Evolutionary conservation across 2,888 invertebrate genomes (phyloP).

Genomic region (Agrypnus murinus): DNA sequence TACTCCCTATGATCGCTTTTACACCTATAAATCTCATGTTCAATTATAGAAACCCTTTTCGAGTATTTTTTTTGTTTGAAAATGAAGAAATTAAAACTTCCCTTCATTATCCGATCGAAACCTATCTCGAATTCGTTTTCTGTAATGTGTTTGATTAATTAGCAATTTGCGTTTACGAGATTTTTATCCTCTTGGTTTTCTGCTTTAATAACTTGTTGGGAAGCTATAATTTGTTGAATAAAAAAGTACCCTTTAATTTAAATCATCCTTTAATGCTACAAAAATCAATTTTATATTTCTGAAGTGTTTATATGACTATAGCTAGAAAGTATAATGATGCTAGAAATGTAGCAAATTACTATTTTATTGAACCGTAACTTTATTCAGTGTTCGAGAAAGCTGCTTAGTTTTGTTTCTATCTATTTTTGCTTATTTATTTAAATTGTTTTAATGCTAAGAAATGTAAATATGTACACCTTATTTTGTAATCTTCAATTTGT

Average conservation of each 20-base stretch:
- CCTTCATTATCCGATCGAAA: constrained; percentile 23
- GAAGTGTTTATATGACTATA: no score
- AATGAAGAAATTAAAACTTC: constrained; percentile 10
- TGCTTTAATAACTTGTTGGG: neutral
- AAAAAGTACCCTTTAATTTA: neutral
- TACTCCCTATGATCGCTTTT: constrained; percentile 7
- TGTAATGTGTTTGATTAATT: constrained; percentile 31
- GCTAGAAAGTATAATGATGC: no score
- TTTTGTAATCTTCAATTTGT: no score
- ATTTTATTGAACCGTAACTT: no score
- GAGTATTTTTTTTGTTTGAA: no score
- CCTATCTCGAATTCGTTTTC: constrained; percentile 14
- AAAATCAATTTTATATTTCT: no score
- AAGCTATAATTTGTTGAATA: neutral
- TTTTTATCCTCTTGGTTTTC: neutral
- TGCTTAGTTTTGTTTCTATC: no score
- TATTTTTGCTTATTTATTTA: no score
- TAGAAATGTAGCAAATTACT: no score
- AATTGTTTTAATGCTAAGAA: no score
- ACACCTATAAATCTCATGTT: constrained; percentile 26
- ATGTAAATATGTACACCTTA: no score
- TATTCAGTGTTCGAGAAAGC: no score
- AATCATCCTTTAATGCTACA: neutral
- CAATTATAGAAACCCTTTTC: constrained; percentile 16
- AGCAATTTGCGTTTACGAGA: constrained; percentile 29